Evolutionary conservation across 1,140 invertebrate genomes (phyloP), one percentile per base, ranked within the genome.

Genomic region (Trachymyrmex cornetzi): DNA sequence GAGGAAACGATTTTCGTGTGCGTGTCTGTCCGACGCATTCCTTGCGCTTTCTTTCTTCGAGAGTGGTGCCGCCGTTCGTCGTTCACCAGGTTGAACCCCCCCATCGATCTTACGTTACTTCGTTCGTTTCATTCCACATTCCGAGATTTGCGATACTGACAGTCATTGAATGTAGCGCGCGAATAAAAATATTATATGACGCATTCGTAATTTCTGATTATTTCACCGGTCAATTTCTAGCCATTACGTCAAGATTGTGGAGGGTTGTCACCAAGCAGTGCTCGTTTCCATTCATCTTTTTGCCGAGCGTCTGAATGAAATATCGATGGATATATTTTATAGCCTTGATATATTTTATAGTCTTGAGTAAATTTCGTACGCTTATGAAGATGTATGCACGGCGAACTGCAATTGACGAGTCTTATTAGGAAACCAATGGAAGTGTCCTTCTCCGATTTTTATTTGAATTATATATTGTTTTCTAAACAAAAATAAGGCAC

Each of bases 321-420:
- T 84, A 75, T 84, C 69, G 44, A 50, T 24, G 69, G 38, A 38
- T 84, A 84, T 75, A 84, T 84, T 84, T 84, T n/a, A n/a, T n/a
- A n/a, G n/a, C n/a, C n/a, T n/a, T n/a, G n/a, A n/a, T n/a, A n/a
- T n/a, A n/a, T n/a, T n/a, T n/a, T n/a, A n/a, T n/a, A n/a, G 53
- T 71, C 34, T 57, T 9, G 16, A 48, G 9, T 75, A 75, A 84
- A 84, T 38, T 74, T 84, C 14, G 55, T 22, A 48, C 38, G 38
- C 55, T 84, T 61, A 75, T 50, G 5, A 75, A 61, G 80, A 63
- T 63, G 69, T 57, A 38, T 57, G 64, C 80, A 19, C 67, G 30
- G 34, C 53, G n/a, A 57, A 22, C 55, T 57, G 3, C 19, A 44
- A 12, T 11, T 44, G 11, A 44, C 38, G 11, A 44, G 38, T 44